These are phyloP conservation scores for Syngnathus typhle DNA, from an alignment of 2,113 vertebrate species.

Conservation along the genomic window DNA sequence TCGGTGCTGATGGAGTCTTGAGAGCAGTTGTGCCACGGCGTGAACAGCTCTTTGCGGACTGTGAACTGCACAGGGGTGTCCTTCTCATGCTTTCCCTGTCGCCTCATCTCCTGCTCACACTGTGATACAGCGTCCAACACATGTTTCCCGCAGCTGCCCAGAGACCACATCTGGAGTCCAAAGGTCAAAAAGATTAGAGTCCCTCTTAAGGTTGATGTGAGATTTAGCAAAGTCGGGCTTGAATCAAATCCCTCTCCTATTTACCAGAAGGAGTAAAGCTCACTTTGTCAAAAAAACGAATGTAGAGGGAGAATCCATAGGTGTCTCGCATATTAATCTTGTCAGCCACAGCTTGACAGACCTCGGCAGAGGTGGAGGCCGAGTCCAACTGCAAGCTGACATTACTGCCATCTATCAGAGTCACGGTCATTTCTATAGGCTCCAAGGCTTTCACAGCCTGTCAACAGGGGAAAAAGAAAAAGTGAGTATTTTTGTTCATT, in stretches of 20 bases:
- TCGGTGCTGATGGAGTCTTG: conserved; percentile 82
- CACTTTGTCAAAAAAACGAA: conserved; percentile 87
- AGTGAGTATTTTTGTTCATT: neutral
- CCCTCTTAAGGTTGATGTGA: neutral
- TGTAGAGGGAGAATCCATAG: conserved; percentile 90
- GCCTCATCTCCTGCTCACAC: conserved; percentile 86
- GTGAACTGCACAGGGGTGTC: conserved; percentile 85
- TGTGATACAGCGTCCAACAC: conserved; percentile 90
- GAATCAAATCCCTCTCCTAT: neutral
- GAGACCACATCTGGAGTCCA: conserved; percentile 82
- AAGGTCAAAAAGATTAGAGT: neutral
- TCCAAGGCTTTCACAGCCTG: conserved; percentile 90
- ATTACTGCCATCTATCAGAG: conserved; percentile 76
- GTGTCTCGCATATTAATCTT: conserved; percentile 77
- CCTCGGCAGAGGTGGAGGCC: conserved; percentile 82
- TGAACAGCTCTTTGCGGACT: conserved; percentile 93
- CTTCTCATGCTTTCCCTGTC: conserved; percentile 78
- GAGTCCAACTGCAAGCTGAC: conserved; percentile 82
- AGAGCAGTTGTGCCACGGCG: conserved; percentile 85
- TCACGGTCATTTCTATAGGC: conserved; percentile 76
- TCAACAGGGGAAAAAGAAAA: neutral
- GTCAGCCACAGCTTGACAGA: conserved; percentile 77
- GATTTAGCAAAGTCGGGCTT: neutral
- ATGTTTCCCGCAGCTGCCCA: conserved; percentile 81
- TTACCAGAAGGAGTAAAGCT: neutral